These are phyloP conservation scores for Yasuhikotakia modesta DNA, from an alignment of 2,797 vertebrate genomes.

Conservation along the genomic window DNA sequence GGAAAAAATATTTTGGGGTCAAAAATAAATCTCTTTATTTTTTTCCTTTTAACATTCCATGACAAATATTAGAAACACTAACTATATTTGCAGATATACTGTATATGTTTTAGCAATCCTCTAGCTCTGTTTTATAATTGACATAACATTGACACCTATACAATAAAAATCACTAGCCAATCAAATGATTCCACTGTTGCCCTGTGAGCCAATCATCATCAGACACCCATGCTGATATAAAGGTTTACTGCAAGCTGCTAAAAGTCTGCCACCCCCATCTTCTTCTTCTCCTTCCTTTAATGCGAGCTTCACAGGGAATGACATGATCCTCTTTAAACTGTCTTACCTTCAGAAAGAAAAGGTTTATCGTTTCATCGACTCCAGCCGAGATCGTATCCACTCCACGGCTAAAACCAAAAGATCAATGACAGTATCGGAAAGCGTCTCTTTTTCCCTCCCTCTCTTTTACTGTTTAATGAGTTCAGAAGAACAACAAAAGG, in stretches of 20 bases:
- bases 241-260: constrained; percentile 17
- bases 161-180: not conserved
- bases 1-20: too few relatives aligned
- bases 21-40: too few relatives aligned
- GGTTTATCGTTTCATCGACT: constrained; percentile 42
- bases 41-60: too few relatives aligned
- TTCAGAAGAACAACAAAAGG: constrained; percentile 36
- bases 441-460: not conserved
- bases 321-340: constrained; percentile 49
- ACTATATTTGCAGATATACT: not conserved
- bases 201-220: not conserved
- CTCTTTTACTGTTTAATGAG: constrained; percentile 11
- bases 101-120: not conserved
- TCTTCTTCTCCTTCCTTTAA: constrained; percentile 16
- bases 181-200: not conserved
- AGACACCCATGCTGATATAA: not conserved
- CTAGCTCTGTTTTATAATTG: not conserved
- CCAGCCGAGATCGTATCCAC: constrained; percentile 33
- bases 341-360: constrained; percentile 29
- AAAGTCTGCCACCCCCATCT: not conserved
- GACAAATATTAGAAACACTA: not conserved
- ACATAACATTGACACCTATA: not conserved
- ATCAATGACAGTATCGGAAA: constrained; percentile 30
- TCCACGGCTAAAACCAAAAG: constrained; percentile 26
- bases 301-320: constrained; percentile 36